Evolutionary conservation across 2,113 vertebrate species (phyloP), one percentile per base, ranked within the genome.

Genomic region (Tupaia chinensis): DNA sequence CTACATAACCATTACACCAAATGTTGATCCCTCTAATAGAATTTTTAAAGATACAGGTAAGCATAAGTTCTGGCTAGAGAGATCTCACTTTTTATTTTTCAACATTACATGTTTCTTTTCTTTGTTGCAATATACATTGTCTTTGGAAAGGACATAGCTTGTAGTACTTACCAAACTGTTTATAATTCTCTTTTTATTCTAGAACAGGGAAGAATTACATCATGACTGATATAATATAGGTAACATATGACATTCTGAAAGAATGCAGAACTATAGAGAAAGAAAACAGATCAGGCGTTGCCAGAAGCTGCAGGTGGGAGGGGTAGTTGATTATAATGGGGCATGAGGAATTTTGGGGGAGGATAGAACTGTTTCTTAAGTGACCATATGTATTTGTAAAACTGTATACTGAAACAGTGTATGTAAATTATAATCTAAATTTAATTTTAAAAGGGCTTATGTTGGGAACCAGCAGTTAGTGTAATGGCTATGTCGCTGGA

Each of bases 241-340:
- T 95, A 73, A 23, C 63, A 90, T 78, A 72, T 25, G 19, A 84
- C n/a, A 53, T 93, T 85, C 25, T 85, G 44, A 73, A 80, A 89
- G 44, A 93, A 89, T 25, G 44, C 80, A 89, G 60, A 93, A 79
- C 44, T 73, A 56, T 14, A 65, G 56, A 56, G 44, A 89, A 72
- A 58, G 56, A 73, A 93, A 79, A 95, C 13, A 76, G 77, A 78
- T 83, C 29, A n/a, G 7, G 63, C 27, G 17, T 69, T 68, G 12
- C 11, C 32, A 88, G 25, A 6, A 25, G 9, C 8, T 73, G 32
- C 61, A 69, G 53, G 13, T 78, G 7, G 8, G 12, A n/a, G 56
- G 10, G 53, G 53, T 32, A 23, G 23, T 27, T 84, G 72, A 58
- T 29, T 63, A 13, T 74, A 86, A 85, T 7, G 54, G 61, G 29